A percentile compares a stretch with the other conserved stretches of the same genome.
These are phyloP conservation scores for Agrotis ipsilon DNA, from an alignment of 2,888 invertebrate genomes.

Conservation along the genomic window DNA sequence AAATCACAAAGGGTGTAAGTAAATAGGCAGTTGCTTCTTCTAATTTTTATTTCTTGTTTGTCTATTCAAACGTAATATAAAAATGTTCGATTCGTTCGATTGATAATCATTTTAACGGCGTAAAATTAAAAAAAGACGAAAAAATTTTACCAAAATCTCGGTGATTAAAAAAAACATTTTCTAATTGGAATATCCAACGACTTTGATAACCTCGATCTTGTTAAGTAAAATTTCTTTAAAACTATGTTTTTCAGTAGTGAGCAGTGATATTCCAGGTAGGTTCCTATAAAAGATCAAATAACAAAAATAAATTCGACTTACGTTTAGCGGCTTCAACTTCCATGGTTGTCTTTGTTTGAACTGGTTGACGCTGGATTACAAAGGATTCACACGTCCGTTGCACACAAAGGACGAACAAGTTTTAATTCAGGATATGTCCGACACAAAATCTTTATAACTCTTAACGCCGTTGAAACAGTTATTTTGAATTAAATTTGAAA, in stretches of 20 bases:
- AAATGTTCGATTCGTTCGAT: too few relatives aligned
- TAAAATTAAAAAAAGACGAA: too few relatives aligned
- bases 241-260: not conserved
- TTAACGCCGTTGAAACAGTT: constrained; percentile 81
- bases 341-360: constrained; percentile 74
- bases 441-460: constrained; percentile 72
- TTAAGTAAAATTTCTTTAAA: not conserved
- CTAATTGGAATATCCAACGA: not conserved
- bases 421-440: constrained; percentile 67
- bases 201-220: not conserved
- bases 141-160: too few relatives aligned
- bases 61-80: too few relatives aligned
- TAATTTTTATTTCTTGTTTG: too few relatives aligned
- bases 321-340: constrained; percentile 86
- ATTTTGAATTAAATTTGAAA: constrained; percentile 76
- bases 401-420: constrained; percentile 70
- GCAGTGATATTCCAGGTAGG: not conserved
- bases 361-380: constrained; percentile 60
- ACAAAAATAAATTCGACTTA: constrained; percentile 72
- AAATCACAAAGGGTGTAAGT: too few relatives aligned
- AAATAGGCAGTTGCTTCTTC: too few relatives aligned
- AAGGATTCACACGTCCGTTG: constrained; percentile 71
- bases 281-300: not conserved
- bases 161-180: not conserved
- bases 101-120: too few relatives aligned